Evolutionary conservation across 2,888 invertebrate species (phyloP).

Genomic region (Meta bourneti): DNA sequence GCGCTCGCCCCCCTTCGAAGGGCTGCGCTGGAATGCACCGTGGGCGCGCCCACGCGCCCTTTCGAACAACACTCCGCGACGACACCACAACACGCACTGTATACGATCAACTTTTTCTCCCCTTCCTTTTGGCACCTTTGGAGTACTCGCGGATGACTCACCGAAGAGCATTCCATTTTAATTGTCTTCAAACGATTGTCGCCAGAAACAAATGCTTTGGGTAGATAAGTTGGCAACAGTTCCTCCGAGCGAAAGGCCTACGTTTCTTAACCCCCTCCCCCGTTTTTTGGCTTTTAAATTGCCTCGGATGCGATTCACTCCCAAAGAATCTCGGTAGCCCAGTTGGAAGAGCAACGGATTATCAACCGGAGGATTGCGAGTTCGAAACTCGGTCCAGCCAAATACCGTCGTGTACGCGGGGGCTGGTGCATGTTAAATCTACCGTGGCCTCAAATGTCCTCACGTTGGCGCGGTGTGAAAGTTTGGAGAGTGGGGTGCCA

Average conservation of each 20-base stretch:
- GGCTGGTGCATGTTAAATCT: too few relatives aligned
- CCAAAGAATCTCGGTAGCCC: too few relatives aligned
- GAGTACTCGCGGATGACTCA: background rate
- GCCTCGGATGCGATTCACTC: too few relatives aligned
- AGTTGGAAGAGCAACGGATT: too few relatives aligned
- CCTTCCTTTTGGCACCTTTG: background rate
- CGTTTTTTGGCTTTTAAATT: too few relatives aligned
- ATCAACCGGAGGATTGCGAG: too few relatives aligned
- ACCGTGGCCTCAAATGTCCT: too few relatives aligned
- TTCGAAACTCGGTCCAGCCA: too few relatives aligned
- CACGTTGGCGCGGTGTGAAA: too few relatives aligned
- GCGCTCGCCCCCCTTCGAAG: background rate
- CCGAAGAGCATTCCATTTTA: background rate
- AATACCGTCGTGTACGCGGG: too few relatives aligned
- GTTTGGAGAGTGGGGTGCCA: too few relatives aligned
- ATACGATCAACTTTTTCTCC: background rate
- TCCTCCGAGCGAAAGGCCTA: background rate
- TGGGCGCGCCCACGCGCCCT: conserved; percentile 39
- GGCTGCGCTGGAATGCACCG: conserved; percentile 1
- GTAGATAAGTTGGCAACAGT: background rate
- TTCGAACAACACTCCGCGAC: background rate
- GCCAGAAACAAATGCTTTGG: background rate
- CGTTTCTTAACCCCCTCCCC: too few relatives aligned
- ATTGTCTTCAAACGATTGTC: background rate
- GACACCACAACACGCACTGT: background rate